Conservation (phyloP, 2,888 invertebrate species). For the Stenodera caucasica region DNA sequence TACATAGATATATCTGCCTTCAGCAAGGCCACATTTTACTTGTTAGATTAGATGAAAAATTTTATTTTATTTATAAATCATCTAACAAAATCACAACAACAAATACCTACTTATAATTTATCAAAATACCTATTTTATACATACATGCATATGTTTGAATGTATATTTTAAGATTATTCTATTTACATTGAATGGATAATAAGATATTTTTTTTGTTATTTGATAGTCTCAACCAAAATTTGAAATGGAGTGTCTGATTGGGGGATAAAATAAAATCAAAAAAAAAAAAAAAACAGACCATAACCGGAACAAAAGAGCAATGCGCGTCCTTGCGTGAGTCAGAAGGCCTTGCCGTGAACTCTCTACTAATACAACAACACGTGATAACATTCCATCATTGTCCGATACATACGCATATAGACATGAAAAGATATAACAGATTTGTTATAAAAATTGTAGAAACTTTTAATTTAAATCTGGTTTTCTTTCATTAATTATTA, state of each 20-base stretch:
- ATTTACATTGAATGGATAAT: too few species aligned
- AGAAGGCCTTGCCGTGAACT: constrained; percentile 49
- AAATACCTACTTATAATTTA: too few species aligned
- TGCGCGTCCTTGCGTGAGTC: constrained; percentile 52
- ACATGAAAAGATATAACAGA: background rate
- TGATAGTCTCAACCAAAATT: too few species aligned
- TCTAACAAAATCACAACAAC: too few species aligned
- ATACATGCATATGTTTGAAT: too few species aligned
- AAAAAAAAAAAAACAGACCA: constrained; percentile 26
- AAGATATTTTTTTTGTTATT: too few species aligned
- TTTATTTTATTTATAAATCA: background rate
- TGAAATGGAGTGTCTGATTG: background rate
- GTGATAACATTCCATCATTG: constrained; percentile 10
- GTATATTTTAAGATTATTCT: too few species aligned
- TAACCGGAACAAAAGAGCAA: constrained; percentile 50
- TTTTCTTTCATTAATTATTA: too few species aligned
- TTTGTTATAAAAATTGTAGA: too few species aligned
- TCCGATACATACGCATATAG: background rate
- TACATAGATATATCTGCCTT: background rate
- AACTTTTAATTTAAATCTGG: too few species aligned
- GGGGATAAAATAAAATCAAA: constrained; percentile 11
- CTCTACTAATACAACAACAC: constrained; percentile 11
- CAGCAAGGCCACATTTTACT: constrained; percentile 5
- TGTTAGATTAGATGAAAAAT: background rate
- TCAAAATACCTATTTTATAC: too few species aligned